Evolutionary conservation across 2,113 vertebrate genomes (phyloP).

Genomic region (Cryptomyrus ogoouensis): DNA sequence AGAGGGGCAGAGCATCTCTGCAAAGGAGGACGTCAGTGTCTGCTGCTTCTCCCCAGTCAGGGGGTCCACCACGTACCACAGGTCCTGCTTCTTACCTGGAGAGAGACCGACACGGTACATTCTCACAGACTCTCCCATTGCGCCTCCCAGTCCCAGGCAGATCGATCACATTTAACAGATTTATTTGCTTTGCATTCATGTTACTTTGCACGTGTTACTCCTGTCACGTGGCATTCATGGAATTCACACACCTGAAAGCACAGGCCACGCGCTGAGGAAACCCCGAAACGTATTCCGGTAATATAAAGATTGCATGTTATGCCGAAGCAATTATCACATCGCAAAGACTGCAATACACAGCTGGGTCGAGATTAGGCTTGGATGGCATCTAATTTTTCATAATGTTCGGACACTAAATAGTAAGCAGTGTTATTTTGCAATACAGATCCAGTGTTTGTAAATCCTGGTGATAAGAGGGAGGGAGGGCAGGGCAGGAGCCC

Average conservation of each 20-base stretch:
- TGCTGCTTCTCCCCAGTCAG: conserved; percentile 96
- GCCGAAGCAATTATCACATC: not conserved
- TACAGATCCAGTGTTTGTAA: not conserved
- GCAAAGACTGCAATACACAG: not conserved
- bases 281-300: not conserved
- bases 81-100: conserved; percentile 93
- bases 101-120: conserved; percentile 21
- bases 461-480: not conserved
- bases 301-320: not conserved
- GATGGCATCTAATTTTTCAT: not conserved
- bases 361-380: not conserved
- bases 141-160: not conserved
- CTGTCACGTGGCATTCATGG: not conserved
- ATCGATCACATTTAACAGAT: not conserved
- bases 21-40: conserved; percentile 87
- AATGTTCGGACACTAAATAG: not conserved
- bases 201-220: not conserved
- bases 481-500: not conserved
- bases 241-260: not conserved
- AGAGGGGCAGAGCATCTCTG: conserved; percentile 87
- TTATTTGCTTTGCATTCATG: not conserved
- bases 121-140: not conserved
- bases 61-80: conserved; percentile 94
- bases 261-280: not conserved
- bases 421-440: not conserved